Conservation (phyloP, 1,140 invertebrate species). For the Agraylea sexmaculata region DNA sequence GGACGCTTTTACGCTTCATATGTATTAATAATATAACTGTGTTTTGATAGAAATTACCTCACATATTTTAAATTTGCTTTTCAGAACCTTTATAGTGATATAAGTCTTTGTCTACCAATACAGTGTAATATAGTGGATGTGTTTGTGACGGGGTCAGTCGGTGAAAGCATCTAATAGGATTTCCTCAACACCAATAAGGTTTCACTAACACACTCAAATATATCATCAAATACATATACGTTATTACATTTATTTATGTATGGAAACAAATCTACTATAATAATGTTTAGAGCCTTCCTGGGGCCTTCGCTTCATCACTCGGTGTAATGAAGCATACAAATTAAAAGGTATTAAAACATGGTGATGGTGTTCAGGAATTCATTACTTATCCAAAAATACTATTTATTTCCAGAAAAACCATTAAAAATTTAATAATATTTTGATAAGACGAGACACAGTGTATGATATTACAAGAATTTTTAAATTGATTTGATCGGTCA, state of each 20-base stretch:
- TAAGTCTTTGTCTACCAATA: no score
- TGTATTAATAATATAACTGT: background rate
- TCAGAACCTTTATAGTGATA: no score
- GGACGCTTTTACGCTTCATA: background rate
- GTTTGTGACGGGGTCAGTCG: constrained; percentile 3
- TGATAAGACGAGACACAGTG: no score
- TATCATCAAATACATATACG: background rate
- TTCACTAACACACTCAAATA: constrained; percentile 13
- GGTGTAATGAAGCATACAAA: background rate
- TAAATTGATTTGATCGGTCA: no score
- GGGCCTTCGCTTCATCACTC: no score
- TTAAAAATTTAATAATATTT: no score
- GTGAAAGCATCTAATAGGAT: constrained; percentile 19
- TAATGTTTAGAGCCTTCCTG: no score
- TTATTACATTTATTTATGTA: background rate
- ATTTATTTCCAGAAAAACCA: no score
- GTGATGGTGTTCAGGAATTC: constrained; percentile 2
- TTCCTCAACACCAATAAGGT: constrained; percentile 19
- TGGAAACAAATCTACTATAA: background rate
- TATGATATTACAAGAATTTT: no score
- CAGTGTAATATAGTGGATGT: no score
- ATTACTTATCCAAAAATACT: constrained; percentile 6
- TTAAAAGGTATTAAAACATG: constrained; percentile 1
- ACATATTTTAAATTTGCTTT: constrained; percentile 1
- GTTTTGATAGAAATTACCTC: background rate